These are phyloP conservation scores for Dynastes grantii DNA, from an alignment of 2,888 invertebrate genomes.

Conservation along the genomic window DNA sequence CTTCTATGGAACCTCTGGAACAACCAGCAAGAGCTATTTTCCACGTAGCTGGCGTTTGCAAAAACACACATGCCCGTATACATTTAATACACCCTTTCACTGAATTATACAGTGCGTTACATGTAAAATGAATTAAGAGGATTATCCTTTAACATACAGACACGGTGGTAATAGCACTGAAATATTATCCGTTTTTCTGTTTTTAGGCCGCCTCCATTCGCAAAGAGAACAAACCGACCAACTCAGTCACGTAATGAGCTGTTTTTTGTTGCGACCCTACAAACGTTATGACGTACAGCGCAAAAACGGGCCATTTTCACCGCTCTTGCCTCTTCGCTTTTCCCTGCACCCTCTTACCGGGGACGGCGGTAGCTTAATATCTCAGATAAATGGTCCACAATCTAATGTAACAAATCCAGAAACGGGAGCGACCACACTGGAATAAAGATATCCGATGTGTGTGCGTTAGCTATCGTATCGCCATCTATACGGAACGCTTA, in stretches of 20 bases:
- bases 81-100: conserved; percentile 23
- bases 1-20: too few species aligned
- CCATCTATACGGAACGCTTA: conserved; percentile 21
- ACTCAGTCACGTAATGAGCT: conserved; percentile 41
- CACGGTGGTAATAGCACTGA: background rate
- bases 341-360: background rate
- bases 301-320: conserved; percentile 11
- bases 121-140: conserved; percentile 12
- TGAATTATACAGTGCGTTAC: conserved; percentile 18
- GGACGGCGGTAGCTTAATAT: conserved; percentile 38
- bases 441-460: conserved; percentile 47
- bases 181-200: background rate
- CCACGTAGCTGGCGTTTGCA: background rate
- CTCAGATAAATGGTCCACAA: conserved; percentile 49
- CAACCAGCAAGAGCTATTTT: too few species aligned
- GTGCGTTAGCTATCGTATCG: conserved; percentile 2
- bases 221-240: conserved; percentile 9
- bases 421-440: conserved; percentile 22
- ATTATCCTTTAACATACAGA: conserved; percentile 1
- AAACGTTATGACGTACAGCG: conserved; percentile 41
- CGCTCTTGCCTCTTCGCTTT: background rate
- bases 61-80: conserved; percentile 26
- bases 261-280: conserved; percentile 34
- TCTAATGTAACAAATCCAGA: conserved; percentile 49
- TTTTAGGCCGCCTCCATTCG: background rate